These are phyloP conservation scores for Tenualosa ilisha DNA, from an alignment of 2,797 vertebrate species.

Conservation along the genomic window DNA sequence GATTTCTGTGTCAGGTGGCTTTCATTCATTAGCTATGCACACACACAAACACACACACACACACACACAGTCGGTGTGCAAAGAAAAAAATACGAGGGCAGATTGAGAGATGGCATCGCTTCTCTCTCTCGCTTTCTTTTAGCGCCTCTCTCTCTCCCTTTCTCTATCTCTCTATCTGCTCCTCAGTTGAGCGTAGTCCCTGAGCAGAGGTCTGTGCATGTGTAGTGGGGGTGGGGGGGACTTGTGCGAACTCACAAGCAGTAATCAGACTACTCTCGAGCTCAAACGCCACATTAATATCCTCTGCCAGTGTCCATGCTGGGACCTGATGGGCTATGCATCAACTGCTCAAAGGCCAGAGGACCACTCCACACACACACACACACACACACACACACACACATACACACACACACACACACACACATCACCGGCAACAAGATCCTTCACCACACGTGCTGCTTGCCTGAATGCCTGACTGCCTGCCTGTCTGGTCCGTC, in stretches of 20 bases:
- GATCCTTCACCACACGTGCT: background rate
- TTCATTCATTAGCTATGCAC: background rate
- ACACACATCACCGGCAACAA: no score
- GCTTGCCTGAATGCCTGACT: background rate
- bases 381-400: no score
- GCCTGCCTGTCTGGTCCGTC: background rate
- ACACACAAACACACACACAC: background rate
- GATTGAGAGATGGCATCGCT: background rate
- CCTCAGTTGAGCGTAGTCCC: background rate
- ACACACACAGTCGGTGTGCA: background rate
- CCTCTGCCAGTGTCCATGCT: constrained; percentile 33
- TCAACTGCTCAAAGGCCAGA: constrained; percentile 25
- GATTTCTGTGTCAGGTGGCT: background rate
- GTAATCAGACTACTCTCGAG: constrained; percentile 44
- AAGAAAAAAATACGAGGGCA: background rate
- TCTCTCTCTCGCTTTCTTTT: background rate
- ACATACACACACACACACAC: no score
- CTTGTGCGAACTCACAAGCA: constrained; percentile 37
- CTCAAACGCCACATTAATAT: constrained; percentile 49
- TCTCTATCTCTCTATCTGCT: background rate
- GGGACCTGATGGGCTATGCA: constrained; percentile 37
- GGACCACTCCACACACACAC: background rate
- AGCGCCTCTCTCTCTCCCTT: background rate
- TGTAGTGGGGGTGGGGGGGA: background rate
- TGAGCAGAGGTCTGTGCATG: constrained; percentile 32